These are phyloP conservation scores for Plodia interpunctella DNA, from an alignment of 1,140 invertebrate species.

Conservation along the genomic window DNA sequence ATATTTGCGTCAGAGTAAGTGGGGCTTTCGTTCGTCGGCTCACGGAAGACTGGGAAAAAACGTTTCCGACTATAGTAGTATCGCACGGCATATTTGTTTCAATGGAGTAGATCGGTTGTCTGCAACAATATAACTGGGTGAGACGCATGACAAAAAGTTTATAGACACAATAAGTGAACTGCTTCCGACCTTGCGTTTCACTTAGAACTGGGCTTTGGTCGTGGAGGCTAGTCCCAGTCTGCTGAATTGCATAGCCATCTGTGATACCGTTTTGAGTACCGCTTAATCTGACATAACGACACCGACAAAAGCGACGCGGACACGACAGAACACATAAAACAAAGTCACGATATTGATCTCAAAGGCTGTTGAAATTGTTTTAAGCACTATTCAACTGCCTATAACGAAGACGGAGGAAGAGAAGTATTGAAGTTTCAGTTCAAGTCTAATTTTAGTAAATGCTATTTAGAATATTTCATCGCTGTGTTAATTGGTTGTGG, in stretches of 20 bases:
- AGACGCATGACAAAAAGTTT: slow-evolving; percentile 58
- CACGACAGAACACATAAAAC: slow-evolving; percentile 19
- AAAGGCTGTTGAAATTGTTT: background rate
- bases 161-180: slow-evolving; percentile 43
- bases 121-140: slow-evolving; percentile 44
- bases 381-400: too few species aligned
- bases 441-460: too few species aligned
- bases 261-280: slow-evolving; percentile 62
- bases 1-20: slow-evolving; percentile 53
- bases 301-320: slow-evolving; percentile 17
- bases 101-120: slow-evolving; percentile 44
- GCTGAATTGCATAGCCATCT: slow-evolving; percentile 46
- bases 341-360: slow-evolving; percentile 6
- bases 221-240: slow-evolving; percentile 44
- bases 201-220: slow-evolving; percentile 50
- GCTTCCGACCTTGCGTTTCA: slow-evolving; percentile 52
- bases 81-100: slow-evolving; percentile 54
- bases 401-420: too few species aligned
- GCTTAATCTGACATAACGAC: slow-evolving; percentile 38
- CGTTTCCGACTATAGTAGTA: slow-evolving; percentile 44
- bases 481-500: too few species aligned
- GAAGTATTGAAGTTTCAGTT: too few species aligned
- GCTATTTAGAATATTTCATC: too few species aligned
- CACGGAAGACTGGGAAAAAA: slow-evolving; percentile 39
- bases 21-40: slow-evolving; percentile 42